Evolutionary conservation across 1,140 invertebrate species (phyloP), one percentile per base, ranked within the genome.

Genomic region (Cherax quadricarinatus): DNA sequence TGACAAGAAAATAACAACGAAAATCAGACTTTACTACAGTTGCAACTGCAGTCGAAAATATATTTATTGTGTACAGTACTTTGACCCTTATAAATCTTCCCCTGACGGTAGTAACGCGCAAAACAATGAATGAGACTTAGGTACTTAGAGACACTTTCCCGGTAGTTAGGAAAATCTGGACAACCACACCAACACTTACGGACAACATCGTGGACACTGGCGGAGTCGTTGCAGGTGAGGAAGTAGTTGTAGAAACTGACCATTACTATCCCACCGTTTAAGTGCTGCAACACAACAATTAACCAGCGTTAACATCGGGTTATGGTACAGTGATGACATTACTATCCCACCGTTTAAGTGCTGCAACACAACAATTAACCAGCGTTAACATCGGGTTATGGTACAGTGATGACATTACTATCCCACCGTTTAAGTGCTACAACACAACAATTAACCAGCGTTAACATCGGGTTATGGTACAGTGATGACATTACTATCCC

Each of bases 361-460:
- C 97, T 98, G 95, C 14, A 95, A 91, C 79, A 94, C 70, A 92
- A 82, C 86, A 70, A 57, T 41, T 41, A 41, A 1, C 30, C 30
- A 41, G 30, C 30, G 86, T 62, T 41, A 41, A 41, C 30, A 1
- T 2, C 30, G 30, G 30, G 30, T 0, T 48, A 86, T 48, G 18
- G 24, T 24, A 30, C 16, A 57, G 73, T 4, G 60, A 53, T 48
- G 51, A n/a, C 94, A 94, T 94, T n/a, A 94, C 94, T 16, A 94
- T 93, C 51, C 94, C 94, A 10, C 93, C 93, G 60, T 94, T 94
- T 84, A 94, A 96, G 93, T 97, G 97, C 97, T 98, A 95, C 14
- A 95, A 91, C 79, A 94, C 70, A 92, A 82, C 86, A 70, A 57
- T 41, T 41, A 41, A 1, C 30, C 30, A 41, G 30, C 30, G 86